Percentiles rank a stretch among this genome's conserved stretches.
Evolutionary conservation across 2,888 invertebrate species (phyloP).

Genomic region (Chromoteleia sp.): DNA sequence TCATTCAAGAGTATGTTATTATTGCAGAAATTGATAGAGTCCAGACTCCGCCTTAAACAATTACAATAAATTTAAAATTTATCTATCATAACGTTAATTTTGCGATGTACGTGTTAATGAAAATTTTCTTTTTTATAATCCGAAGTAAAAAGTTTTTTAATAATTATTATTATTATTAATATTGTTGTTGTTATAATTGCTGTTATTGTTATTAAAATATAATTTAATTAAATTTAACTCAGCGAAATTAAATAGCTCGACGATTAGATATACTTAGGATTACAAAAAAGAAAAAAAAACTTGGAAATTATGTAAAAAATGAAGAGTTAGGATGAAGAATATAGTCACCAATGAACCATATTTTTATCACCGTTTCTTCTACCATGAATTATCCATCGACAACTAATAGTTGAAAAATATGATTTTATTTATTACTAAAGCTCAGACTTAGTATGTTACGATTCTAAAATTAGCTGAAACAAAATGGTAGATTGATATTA

Average conservation of each 20-base stretch:
- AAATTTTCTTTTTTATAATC: constrained; percentile 12
- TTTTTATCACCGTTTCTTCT: constrained; percentile 34
- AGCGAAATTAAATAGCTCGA: too few species aligned
- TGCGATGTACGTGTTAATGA: not conserved
- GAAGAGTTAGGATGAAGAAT: constrained; percentile 19
- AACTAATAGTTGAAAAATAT: constrained; percentile 75
- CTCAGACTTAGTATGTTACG: constrained; percentile 3
- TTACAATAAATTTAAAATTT: not conserved
- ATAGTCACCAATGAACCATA: constrained; percentile 19
- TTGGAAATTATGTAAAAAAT: not conserved
- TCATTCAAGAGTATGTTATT: constrained; percentile 8
- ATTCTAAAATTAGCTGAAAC: not conserved
- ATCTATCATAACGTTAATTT: constrained; percentile 8
- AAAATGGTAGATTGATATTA: not conserved
- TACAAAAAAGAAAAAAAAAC: constrained; percentile 4
- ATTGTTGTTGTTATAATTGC: too few species aligned
- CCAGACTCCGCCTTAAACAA: constrained; percentile 1
- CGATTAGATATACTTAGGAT: constrained; percentile 12
- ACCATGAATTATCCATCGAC: constrained; percentile 69
- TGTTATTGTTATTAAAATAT: too few species aligned
- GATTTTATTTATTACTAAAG: constrained; percentile 72
- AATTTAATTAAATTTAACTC: too few species aligned
- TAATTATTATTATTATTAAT: not conserved
- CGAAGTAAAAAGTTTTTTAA: constrained; percentile 17
- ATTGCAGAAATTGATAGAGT: constrained; percentile 28